Conservation (phyloP, 1,140 invertebrate species). For the Himalopsyche phryganea region DNA sequence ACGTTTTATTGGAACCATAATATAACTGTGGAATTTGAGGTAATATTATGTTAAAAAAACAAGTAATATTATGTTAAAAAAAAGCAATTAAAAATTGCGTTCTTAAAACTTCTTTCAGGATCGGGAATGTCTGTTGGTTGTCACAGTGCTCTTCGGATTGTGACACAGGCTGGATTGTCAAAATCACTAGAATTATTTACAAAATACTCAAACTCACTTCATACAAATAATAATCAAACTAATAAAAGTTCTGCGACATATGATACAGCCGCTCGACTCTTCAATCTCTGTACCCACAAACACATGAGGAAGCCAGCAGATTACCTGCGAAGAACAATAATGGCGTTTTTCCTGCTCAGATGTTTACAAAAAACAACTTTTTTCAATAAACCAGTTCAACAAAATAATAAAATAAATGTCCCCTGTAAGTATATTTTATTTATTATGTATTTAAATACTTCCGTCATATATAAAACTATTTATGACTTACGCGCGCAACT, state of each 20-base stretch:
- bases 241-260: neutral
- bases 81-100: too few relatives aligned
- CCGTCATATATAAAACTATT: too few relatives aligned
- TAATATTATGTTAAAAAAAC: too few relatives aligned
- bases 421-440: constrained; percentile 1
- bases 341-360: constrained; percentile 64
- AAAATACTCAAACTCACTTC: too few relatives aligned
- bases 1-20: too few relatives aligned
- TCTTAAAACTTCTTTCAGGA: constrained; percentile 39
- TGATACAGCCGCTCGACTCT: neutral
- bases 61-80: too few relatives aligned
- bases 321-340: constrained; percentile 62
- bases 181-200: constrained; percentile 45
- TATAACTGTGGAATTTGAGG: too few relatives aligned
- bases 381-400: constrained; percentile 37
- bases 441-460: too few relatives aligned
- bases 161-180: constrained; percentile 52
- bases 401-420: neutral
- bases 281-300: constrained; percentile 23
- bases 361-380: constrained; percentile 54
- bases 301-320: constrained; percentile 52
- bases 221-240: constrained; percentile 1
- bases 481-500: too few relatives aligned
- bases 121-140: constrained; percentile 65
- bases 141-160: constrained; percentile 60